Evolutionary conservation across 2,113 vertebrate genomes (phyloP), one percentile per base, ranked within the genome.

Genomic region (Etheostoma spectabile): DNA sequence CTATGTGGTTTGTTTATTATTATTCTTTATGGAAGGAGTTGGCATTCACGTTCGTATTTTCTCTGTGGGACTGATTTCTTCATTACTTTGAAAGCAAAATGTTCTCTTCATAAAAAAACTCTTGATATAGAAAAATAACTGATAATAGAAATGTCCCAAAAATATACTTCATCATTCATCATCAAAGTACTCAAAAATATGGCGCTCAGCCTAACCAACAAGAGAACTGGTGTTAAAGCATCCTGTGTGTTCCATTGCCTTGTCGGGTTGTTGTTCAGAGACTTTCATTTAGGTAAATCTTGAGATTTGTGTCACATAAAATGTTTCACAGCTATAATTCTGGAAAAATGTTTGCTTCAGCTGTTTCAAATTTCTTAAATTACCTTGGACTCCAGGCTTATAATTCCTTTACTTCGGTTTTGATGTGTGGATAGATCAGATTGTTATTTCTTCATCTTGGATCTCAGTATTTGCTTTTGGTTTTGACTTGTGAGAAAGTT

Each of bases 261-360:
- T 64, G 30, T 35, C 38, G 56, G 51, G 1, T 68, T 35, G 60
- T 42, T 27, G 49, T 42, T 21, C 38, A 12, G n/a, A 12, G 16
- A 57, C 0, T 8, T 69, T 70, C 6, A 27, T 68, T 51, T 35
- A 59, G 27, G 57, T 72, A 78, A 78, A 85, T 83, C 55, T 61
- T 79, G 18, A 46, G 22, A 70, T 79, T 79, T 61, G 22, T 74
- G 61, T 90, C 52, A 66, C 15, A 74, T 82, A 11, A 84, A 80
- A 84, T 80, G 57, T 80, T 89, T 60, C 66, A 53, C 53, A 69
- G 55, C 64, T 70, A 38, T 71, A 69, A 86, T 78, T 87, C 51
- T 74, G 48, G 57, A 52, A 70, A 79, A 74, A 71, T 63, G 62
- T 88, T 82, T 71, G 53, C 45, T 56, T 86, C 66, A 49, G 69